Base-by-base conservation (phyloP, 2,888 invertebrate genomes). In the Phytoseiulus persimilis region DNA sequence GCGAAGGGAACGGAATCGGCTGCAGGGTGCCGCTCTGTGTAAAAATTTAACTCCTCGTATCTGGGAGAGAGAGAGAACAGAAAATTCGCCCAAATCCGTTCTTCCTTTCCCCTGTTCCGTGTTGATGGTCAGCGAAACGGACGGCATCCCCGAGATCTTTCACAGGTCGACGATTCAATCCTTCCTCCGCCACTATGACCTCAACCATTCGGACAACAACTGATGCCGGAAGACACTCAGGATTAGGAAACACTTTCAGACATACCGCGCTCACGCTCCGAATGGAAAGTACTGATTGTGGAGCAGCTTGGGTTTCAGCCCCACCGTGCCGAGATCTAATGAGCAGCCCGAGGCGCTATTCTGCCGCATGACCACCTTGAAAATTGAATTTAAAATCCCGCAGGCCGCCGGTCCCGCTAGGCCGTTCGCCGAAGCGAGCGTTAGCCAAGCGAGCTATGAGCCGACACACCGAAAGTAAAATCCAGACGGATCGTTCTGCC, bases 341-440 rank as follows among this genome's bases (percentile, higher is more conserved):
- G 65, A 65, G 65, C 65, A 65, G 65, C 65, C 65, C 65, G 65
- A 18, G 65, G 65, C 65, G 65, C 65, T 65, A 65, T 65, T 65
- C 65, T 65, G 65, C 65, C 65, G 65, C 65, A 65, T 65, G 65
- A 65, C 65, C 65, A 65, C 65, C 65, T 65, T 65, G 65, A 65
- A 65, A 65, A 65, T 65, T 65, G 65, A 65, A 65, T 65, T 65
- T 65, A 65, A 28, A 65, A 11, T 65, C 65, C 65, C 65, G 65
- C 65, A 23, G 65, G 65, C 65, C 18, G 65, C 65, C 9, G 18
- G 65, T 65, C 65, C 65, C 65, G 65, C 65, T 65, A 65, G 65
- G 18, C 65, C 65, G 65, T 65, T 23, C 9, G 65, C 65, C 65
- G 65, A 65, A 28, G 6, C 46, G 46, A 46, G 46, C 65, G 18